phyloP scores from a whole-genome alignment of 2,888 invertebrate genomes.

The Cerceris rybyensis region DNA sequence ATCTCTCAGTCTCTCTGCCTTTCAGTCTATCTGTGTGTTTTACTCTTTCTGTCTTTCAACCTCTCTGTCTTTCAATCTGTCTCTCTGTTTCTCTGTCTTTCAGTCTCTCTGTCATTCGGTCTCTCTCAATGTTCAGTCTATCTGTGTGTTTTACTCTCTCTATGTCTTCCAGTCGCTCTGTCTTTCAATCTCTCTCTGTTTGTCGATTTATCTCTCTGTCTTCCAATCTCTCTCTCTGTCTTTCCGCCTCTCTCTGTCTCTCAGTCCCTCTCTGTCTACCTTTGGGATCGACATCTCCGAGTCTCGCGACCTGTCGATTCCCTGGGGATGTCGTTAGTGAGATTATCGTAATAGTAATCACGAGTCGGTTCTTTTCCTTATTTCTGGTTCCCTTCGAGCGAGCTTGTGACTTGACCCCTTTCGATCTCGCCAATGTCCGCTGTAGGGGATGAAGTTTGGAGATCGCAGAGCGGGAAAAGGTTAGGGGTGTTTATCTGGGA shows the following conservation, averaged over 20 bases:
- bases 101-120: neutral
- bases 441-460: too few relatives aligned
- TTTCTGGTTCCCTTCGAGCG: too few relatives aligned
- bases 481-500: too few relatives aligned
- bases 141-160: neutral
- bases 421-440: too few relatives aligned
- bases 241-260: neutral
- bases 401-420: too few relatives aligned
- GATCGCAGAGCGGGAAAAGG: too few relatives aligned
- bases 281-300: slow-evolving; percentile 32
- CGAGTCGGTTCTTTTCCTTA: neutral
- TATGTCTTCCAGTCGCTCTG: slow-evolving; percentile 22
- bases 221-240: neutral
- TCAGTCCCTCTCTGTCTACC: neutral
- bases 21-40: neutral
- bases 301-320: slow-evolving; percentile 31
- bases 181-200: neutral
- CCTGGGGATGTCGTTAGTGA: slow-evolving; percentile 48
- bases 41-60: slow-evolving; percentile 7
- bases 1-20: neutral
- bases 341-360: slow-evolving; percentile 47
- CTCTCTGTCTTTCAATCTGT: slow-evolving; percentile 1
- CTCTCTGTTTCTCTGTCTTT: neutral
- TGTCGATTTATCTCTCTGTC: neutral
- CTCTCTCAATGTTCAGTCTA: neutral